Base-by-base conservation (phyloP, 2,888 invertebrate species). In the Tridacna crocea region DNA sequence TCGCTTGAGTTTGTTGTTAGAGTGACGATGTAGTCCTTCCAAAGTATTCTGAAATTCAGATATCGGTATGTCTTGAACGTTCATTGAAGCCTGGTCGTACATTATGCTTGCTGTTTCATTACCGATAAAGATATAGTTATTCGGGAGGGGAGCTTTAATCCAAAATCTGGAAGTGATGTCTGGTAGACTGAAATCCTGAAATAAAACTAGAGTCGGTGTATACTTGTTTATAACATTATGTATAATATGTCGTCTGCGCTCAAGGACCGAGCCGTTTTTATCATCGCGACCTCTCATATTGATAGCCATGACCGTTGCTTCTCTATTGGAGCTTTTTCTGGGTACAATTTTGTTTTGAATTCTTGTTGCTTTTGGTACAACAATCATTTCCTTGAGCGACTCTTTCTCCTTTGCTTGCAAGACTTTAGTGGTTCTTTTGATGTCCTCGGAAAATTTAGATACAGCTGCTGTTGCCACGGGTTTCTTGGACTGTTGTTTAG, bases 101-200 rank as follows among this genome's bases (percentile, higher is more conserved):
- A 85, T 70, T 19, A 85, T 75, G 76, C 85, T 78, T 15, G 80
- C 82, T 10, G 80, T 75, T 13, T 47, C 60, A 65, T 82, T 72
- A 6, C 80, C 80, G 13, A 36, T 80, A 72, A 80, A 80, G 13
- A 55, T 68, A 60, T 72, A 85, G 15, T 78, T 51, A 48, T 72
- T 66, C 1, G 84, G 84, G 10, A 84, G 19, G 10, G 84, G 81
- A 47, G 63, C 27, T n/a, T 75, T 73, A 58, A 22, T 36, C 82
- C 84, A 84, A 2, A 66, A 72, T 48, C 75, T 84, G 6, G 80
- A 72, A 15, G 46, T 61, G n/a, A 85, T 82, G 10, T 79, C 78
- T 13, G 17, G 27, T 76, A 80, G 80, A 19, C 26, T 26, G 77
- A 85, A 85, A 48, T 85, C 82, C 58, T 85, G 85, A 36, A 85